phyloP scores from a whole-genome alignment of 2,113 vertebrate genomes.

The Macaca mulatta region DNA sequence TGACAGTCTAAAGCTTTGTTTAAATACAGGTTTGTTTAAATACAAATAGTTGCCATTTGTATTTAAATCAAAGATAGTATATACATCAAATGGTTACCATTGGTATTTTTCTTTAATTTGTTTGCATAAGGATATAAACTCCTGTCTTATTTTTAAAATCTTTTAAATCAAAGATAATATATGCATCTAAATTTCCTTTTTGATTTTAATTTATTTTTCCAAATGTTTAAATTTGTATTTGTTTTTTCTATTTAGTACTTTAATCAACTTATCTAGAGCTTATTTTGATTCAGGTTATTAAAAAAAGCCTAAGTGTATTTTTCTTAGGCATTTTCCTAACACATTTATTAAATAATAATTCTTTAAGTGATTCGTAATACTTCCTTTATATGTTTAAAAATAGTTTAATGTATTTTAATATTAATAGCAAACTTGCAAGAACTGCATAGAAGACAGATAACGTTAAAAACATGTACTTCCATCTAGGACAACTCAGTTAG shows the following conservation, averaged over 20 bases:
- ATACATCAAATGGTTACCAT: not conserved
- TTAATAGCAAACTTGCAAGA: conserved; percentile 94
- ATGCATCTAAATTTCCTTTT: not conserved
- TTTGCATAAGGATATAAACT: not conserved
- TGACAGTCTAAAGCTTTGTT: no score
- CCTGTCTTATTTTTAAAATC: not conserved
- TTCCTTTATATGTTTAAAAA: not conserved
- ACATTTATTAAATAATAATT: not conserved
- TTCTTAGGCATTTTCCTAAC: not conserved
- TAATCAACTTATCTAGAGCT: not conserved
- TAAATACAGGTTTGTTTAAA: no score
- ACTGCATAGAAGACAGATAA: conserved; percentile 92
- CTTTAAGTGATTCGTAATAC: not conserved
- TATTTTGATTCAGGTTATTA: not conserved
- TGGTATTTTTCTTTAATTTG: conserved; percentile 8
- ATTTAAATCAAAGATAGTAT: not conserved
- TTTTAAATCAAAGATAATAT: not conserved
- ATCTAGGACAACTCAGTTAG: conserved; percentile 90
- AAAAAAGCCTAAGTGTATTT: not conserved
- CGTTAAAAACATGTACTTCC: conserved; percentile 91
- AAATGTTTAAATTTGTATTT: not conserved
- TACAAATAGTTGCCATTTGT: no score
- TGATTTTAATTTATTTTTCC: not conserved
- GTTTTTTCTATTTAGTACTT: not conserved
- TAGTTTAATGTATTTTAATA: no score